Conservation (phyloP, 1,140 invertebrate genomes). For the Cotesia chilonis region DNA sequence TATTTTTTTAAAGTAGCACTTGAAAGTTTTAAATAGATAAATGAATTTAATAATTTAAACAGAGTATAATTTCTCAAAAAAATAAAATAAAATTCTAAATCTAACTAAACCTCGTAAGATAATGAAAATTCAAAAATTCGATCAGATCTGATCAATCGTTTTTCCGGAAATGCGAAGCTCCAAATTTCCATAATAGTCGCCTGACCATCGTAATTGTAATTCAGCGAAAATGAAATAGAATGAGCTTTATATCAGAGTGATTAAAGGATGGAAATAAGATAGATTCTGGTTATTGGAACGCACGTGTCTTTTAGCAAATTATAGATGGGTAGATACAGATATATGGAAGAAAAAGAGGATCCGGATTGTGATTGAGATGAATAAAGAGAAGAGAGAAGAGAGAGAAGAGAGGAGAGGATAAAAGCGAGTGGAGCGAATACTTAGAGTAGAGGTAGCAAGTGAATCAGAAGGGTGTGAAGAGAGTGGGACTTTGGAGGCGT, state of each 20-base stretch:
- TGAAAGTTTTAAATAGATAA: too few species aligned
- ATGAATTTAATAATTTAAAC: too few species aligned
- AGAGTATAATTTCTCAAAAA: too few species aligned
- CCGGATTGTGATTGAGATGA: neutral
- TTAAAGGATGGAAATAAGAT: conserved; percentile 16
- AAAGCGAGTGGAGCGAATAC: neutral
- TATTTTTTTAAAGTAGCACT: too few species aligned
- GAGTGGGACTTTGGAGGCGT: neutral
- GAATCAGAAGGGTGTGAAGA: conserved; percentile 16
- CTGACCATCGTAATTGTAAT: neutral
- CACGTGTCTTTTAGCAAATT: conserved; percentile 31
- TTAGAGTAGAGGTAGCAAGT: conserved; percentile 30
- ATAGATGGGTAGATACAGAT: neutral
- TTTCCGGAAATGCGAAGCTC: too few species aligned
- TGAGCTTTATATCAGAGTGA: neutral
- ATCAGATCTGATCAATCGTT: too few species aligned
- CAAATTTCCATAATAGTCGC: too few species aligned
- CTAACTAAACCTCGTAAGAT: too few species aligned
- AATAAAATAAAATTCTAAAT: too few species aligned
- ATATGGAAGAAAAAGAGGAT: conserved; percentile 20
- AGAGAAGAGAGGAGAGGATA: conserved; percentile 25
- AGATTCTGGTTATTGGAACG: conserved; percentile 5
- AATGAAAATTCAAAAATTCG: too few species aligned
- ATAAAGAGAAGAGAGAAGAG: conserved; percentile 20
- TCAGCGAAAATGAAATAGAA: neutral